These are phyloP conservation scores for Neoseiulus cucumeris DNA, from an alignment of 1,140 invertebrate genomes.

Conservation along the genomic window DNA sequence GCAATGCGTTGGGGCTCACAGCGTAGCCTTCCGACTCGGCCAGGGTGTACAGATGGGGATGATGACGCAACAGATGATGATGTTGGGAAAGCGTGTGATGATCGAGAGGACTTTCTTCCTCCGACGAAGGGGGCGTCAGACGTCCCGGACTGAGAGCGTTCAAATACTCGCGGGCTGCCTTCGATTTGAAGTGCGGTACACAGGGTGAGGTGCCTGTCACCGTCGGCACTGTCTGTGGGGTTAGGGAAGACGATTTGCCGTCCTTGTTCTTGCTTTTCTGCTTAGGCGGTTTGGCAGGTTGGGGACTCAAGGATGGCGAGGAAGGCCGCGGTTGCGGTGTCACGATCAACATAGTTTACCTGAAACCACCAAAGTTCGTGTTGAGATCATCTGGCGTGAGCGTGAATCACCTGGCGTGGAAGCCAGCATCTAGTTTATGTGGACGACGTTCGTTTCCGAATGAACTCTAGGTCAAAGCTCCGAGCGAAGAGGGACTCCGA, in stretches of 20 bases:
- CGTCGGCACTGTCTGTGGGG: too few relatives aligned
- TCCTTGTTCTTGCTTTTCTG: neutral
- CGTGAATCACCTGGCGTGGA: too few relatives aligned
- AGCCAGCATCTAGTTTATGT: too few relatives aligned
- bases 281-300: neutral
- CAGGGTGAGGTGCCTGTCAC: neutral
- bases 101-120: conserved; percentile 2
- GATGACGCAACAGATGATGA: conserved; percentile 3
- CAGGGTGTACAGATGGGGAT: conserved; percentile 6
- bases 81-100: neutral
- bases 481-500: too few relatives aligned
- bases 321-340: conserved; percentile 7
- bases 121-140: neutral
- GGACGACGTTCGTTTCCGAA: too few relatives aligned
- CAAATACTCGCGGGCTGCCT: conserved; percentile 3
- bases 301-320: conserved; percentile 1
- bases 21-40: conserved; percentile 4
- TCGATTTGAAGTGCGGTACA: conserved; percentile 3
- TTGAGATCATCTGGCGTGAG: too few relatives aligned
- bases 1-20: neutral
- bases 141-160: neutral
- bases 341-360: conserved; percentile 10
- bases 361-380: neutral
- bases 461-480: too few relatives aligned
- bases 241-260: neutral